phyloP scores from a whole-genome alignment of 2,888 invertebrate genomes.

The Achlya flavicornis region DNA sequence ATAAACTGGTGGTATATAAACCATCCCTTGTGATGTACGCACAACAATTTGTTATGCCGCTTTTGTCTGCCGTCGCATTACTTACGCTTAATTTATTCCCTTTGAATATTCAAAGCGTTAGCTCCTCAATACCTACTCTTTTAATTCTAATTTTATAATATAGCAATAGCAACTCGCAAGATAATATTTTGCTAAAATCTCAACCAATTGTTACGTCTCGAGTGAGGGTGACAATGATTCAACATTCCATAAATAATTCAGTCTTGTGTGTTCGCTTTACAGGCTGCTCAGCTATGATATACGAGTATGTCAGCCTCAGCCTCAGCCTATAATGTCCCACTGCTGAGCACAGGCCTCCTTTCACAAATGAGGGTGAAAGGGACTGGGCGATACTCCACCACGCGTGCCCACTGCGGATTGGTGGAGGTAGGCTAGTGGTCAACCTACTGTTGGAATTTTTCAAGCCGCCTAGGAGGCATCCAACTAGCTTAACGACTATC shows the following conservation, averaged over 20 bases:
- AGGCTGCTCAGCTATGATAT: too few species aligned
- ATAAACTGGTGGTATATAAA: not conserved
- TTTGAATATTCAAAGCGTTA: slow-evolving; percentile 79
- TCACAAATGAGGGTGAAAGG: too few species aligned
- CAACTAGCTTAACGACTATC: too few species aligned
- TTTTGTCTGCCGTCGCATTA: slow-evolving; percentile 53
- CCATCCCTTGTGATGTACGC: slow-evolving; percentile 28
- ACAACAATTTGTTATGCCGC: slow-evolving; percentile 60
- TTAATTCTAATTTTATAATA: slow-evolving; percentile 78
- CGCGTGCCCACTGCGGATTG: too few species aligned
- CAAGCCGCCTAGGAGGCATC: too few species aligned
- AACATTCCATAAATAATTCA: not conserved
- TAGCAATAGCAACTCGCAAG: slow-evolving; percentile 68
- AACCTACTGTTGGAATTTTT: too few species aligned
- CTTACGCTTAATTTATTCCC: slow-evolving; percentile 73
- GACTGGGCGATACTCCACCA: too few species aligned
- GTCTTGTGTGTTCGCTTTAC: too few species aligned
- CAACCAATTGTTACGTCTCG: slow-evolving; percentile 56
- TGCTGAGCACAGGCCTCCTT: too few species aligned
- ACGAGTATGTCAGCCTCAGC: too few species aligned
- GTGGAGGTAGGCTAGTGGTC: too few species aligned
- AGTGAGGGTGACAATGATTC: slow-evolving; percentile 39
- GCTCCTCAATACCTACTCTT: slow-evolving; percentile 69
- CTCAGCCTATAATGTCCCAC: too few species aligned
- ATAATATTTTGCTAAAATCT: slow-evolving; percentile 75